These are phyloP conservation scores for Morone chrysops DNA, from an alignment of 2,113 vertebrate genomes.

Conservation along the genomic window DNA sequence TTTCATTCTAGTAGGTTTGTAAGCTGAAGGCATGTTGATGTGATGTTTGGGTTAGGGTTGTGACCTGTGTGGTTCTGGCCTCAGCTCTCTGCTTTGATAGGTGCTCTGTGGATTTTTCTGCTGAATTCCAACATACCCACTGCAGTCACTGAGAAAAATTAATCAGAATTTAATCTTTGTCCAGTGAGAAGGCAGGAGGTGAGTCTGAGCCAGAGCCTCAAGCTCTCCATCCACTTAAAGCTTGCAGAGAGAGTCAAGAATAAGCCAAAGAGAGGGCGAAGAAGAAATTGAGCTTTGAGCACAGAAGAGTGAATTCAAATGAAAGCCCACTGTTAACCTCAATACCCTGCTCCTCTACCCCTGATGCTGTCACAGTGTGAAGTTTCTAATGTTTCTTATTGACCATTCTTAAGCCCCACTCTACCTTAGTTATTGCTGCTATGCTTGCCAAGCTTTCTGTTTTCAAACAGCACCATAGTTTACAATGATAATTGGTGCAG, in stretches of 20 bases:
- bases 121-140: constrained; percentile 26
- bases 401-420: too few relatives aligned
- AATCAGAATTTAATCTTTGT: constrained; percentile 70
- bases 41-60: not conserved
- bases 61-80: not conserved
- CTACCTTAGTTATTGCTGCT: too few relatives aligned
- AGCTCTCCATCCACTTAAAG: constrained; percentile 48
- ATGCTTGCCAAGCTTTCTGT: too few relatives aligned
- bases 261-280: constrained; percentile 1
- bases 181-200: constrained; percentile 39
- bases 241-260: not conserved
- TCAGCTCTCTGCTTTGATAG: not conserved
- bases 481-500: too few relatives aligned
- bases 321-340: constrained; percentile 6
- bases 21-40: not conserved
- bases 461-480: too few relatives aligned
- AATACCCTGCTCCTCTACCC: not conserved
- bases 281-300: not conserved
- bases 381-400: not conserved
- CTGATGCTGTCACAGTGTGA: not conserved
- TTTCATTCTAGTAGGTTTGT: not conserved
- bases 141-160: constrained; percentile 44
- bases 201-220: constrained; percentile 30
- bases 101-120: constrained; percentile 26
- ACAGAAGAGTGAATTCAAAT: constrained; percentile 1